Evolutionary conservation across 2,113 vertebrate genomes (phyloP), one percentile per base, ranked within the genome.

Genomic region (Glareola pratincola): DNA sequence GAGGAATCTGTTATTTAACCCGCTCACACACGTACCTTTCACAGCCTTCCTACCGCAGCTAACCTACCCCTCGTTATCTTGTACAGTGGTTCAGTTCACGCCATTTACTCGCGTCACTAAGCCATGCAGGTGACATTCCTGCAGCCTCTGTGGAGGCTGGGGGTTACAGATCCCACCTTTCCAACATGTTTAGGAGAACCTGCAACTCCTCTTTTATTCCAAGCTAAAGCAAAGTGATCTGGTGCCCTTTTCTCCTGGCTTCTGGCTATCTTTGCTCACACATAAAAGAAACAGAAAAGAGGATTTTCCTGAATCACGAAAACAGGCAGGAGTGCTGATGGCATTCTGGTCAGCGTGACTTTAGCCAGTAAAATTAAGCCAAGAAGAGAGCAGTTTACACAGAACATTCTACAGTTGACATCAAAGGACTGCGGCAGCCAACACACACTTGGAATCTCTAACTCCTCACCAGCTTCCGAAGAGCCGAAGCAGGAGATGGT

Each of bases 71-170:
- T 24, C 41, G 23, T 15, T 8, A 5, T 6, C 7, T 29, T 4
- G 0, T 1, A 14, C 13, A 47, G 57, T 1, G 18, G 10, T 26
- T 63, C 24, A 4, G 27, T 11, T 71, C 23, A 7, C 3, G 1
- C 0, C 8, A 48, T 16, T 43, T n/a, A 26, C 36, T 34, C 4
- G 3, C 1, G 2, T 2, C 27, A 57, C 21, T 10, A 18, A 8
- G 16, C n/a, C n/a, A 48, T 0, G 1, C 15, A 24, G 26, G n/a
- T 3, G 4, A 41, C 10, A 8, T 14, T 27, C 43, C 41, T 23
- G 14, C 59, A 15, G 47, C 1, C 34, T 53, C 41, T 7, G 39
- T 3, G 2, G 41, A 43, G 24, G 30, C 45, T 45, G 62, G 29
- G 22, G 36, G 6, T 32, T 12, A 36, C 60, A 26, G 56, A 74